Evolutionary conservation across 2,113 vertebrate genomes (phyloP).

Genomic region (Tragelaphus buxtoni): DNA sequence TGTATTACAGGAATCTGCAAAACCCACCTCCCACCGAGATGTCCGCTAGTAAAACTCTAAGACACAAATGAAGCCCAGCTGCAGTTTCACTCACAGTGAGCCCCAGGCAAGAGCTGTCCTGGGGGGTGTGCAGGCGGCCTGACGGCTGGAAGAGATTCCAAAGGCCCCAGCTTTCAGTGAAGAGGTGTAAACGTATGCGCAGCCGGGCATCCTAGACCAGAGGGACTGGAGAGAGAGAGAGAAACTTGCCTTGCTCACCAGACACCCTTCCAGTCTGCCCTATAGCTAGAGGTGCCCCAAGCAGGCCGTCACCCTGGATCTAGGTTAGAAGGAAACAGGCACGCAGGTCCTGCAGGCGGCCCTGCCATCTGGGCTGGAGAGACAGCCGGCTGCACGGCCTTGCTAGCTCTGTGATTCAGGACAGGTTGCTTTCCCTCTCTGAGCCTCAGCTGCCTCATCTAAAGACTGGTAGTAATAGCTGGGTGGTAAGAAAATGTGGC

Average conservation of each 20-base stretch:
- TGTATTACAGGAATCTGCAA: constrained; percentile 73
- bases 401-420: no score
- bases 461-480: background rate
- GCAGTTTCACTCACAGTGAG: constrained; percentile 43
- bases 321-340: background rate
- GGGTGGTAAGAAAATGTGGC: background rate
- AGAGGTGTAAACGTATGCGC: background rate
- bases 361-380: no score
- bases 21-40: constrained; percentile 79
- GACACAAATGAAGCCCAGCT: constrained; percentile 83
- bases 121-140: background rate
- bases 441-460: background rate
- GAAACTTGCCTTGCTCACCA: background rate
- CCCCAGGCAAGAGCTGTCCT: constrained; percentile 35
- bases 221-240: background rate
- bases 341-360: background rate
- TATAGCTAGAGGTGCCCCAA: accelerated
- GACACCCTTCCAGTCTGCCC: background rate
- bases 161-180: background rate
- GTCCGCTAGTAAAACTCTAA: constrained; percentile 82
- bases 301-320: background rate
- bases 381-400: accelerated
- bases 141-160: background rate
- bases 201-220: background rate
- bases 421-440: background rate